Base-by-base conservation (phyloP, 2,113 vertebrate species). In the Xenopus borealis region DNA sequence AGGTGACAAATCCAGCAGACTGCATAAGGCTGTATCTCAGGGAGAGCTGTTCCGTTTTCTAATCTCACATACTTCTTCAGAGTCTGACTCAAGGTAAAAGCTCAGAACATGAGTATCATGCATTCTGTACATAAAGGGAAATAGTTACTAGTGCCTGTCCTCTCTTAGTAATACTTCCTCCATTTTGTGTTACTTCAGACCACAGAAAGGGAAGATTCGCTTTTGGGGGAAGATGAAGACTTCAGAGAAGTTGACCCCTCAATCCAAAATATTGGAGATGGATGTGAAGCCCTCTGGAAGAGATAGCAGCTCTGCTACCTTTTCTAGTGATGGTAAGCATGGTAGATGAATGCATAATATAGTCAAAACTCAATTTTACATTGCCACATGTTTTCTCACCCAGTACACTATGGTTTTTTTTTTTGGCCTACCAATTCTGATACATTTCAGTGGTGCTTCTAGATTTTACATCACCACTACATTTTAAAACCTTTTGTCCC, bases 221-320 rank as follows among this genome's bases (percentile, higher is more conserved):
- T 99, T 99, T 86, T 99, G 97, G 97, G 89, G 84, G 14, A 99
- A 98, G 83, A 86, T 88, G 9, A 98, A 91, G 82, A 91, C 95
- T 0, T 92, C 90, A 0, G 95, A 98, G 13, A 99, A 98, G 83
- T 88, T 95, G 66, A 80, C 93, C 14, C 87, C 89, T 40, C 92
- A 91, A 1, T 83, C 82, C 0, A 96, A 98, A 62, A 86, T 91
- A 16, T 44, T 89, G 1, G 89, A 94, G 30, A 57, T 89, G 71
- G 81, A 79, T 0, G 40, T 77, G 0, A 85, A 83, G 67, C 89
- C 16, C 4, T 33, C 81, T 0, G 0, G 78, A 72, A 83, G 79
- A 70, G 83, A 89, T 52, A 44, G 79, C 58, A 88, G 92, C 74
- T 78, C 91, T 12, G 82, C 88, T 17, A 85, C 89, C 10, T 82